Evolutionary conservation across 30 jellyfish, hydroid and myxozoan genomes (phyloP), one percentile per base, ranked within the genome.

Genomic region (Cassiopea xamachana): DNA sequence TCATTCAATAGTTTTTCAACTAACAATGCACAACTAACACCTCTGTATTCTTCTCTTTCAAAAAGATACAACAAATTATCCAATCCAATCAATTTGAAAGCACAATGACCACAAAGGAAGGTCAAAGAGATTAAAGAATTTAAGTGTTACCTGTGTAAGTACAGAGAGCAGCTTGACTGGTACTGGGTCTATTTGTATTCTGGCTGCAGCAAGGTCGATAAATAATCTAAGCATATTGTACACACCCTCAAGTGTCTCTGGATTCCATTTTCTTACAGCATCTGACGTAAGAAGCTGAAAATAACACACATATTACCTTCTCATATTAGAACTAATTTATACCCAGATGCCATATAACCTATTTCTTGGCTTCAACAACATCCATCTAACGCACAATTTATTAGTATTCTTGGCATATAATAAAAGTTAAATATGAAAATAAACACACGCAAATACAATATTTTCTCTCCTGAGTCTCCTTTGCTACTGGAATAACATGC

Each of bases 211-310:
- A 1, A 94, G 87, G 59, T 94, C 98, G 81, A 94, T 76, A 68
- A 94, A 94, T 70, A 94, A 84, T 55, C 88, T 92, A 48, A 91
- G 69, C 97, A 94, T 91, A 48, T 90, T 90, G 88, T 89, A 94
- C 13, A 94, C 97, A 27, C 98, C 98, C 62, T 94, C 98, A n/a
- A 91, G 96, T 17, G 94, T 89, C 15, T 94, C 98, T 6, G 90
- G n/a, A 43, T 80, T 77, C 98, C 98, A 94, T 67, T 85, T 83
- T 39, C 95, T 60, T 45, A 94, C 98, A 67, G 98, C 98, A 73
- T 79, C 90, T 68, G 98, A 94, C 1, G 91, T 67, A 74, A 94
- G 91, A 50, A 94, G 94, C 91, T 88, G 17, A 51, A 15, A 75
- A 16, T 51, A 39, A 76, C 46, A 45, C 27, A 55, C 7, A 10